Percentiles rank a stretch among this genome's conserved stretches.
Evolutionary conservation across 2,888 invertebrate species (phyloP).

Genomic region (Eristalis pertinax): DNA sequence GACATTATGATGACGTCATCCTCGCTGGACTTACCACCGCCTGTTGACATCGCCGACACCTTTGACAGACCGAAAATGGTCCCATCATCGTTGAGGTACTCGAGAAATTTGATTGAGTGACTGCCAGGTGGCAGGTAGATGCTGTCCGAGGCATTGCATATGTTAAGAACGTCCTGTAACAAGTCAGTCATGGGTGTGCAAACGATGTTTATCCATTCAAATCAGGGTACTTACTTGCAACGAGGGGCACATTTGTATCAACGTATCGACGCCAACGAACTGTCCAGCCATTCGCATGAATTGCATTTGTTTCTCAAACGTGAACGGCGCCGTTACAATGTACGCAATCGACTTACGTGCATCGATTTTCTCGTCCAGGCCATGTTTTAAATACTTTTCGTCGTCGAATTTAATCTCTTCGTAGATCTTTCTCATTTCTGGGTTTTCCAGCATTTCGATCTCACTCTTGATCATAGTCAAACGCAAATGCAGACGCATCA

Average conservation of each 20-base stretch:
- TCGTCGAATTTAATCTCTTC: constrained; percentile 77
- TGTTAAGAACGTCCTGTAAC: constrained; percentile 78
- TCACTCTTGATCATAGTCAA: constrained; percentile 84
- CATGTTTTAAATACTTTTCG: constrained; percentile 44
- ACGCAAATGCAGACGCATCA: constrained; percentile 83
- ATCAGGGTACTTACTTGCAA: constrained; percentile 74
- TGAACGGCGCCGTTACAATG: constrained; percentile 82
- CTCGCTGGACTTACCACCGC: constrained; percentile 69
- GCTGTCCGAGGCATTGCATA: constrained; percentile 81
- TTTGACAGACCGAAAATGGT: constrained; percentile 77
- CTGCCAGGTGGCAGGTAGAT: constrained; percentile 82
- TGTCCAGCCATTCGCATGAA: constrained; percentile 81
- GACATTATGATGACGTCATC: constrained; percentile 79
- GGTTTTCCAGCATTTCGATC: constrained; percentile 84
- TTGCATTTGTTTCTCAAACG: constrained; percentile 81
- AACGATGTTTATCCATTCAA: background rate
- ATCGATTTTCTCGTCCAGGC: constrained; percentile 22
- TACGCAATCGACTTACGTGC: constrained; percentile 75
- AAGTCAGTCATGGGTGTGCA: constrained; percentile 31
- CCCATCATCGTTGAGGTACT: constrained; percentile 83
- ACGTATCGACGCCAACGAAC: constrained; percentile 78
- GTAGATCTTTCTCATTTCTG: constrained; percentile 83
- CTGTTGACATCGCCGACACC: background rate
- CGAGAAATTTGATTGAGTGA: constrained; percentile 82
- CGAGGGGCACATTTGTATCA: constrained; percentile 81